phyloP scores from a whole-genome alignment of 2,113 vertebrate species.

The Lepidothrix coronata region DNA sequence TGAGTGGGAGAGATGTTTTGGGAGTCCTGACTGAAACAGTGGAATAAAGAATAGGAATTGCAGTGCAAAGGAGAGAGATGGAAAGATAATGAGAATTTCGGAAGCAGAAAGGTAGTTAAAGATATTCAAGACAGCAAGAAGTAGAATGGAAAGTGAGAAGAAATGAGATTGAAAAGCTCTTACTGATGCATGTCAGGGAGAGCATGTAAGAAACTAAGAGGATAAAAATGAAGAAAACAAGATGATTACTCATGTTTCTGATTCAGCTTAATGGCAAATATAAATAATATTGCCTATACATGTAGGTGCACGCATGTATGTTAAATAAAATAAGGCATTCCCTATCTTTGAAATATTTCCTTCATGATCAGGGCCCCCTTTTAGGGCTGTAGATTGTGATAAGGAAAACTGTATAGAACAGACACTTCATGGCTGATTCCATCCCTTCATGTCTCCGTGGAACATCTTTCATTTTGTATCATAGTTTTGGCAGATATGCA shows the following conservation, averaged over 20 bases:
- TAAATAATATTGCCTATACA: not conserved
- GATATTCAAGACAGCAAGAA: not conserved
- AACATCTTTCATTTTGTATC: not conserved
- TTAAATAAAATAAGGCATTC: not conserved
- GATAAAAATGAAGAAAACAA: not conserved
- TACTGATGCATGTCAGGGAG: not conserved
- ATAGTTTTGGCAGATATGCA: not conserved
- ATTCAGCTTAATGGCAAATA: not conserved
- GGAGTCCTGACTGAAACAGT: not conserved
- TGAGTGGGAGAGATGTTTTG: not conserved
- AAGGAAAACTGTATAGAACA: not conserved
- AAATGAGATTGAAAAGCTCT: constrained; percentile 7
- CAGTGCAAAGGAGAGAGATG: not conserved
- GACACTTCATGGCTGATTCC: not conserved
- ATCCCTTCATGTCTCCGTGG: not conserved
- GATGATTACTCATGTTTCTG: not conserved
- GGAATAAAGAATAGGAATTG: not conserved
- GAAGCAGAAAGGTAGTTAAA: not conserved
- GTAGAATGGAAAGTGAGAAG: not conserved
- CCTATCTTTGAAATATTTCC: not conserved
- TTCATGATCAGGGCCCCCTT: not conserved
- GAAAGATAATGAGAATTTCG: not conserved
- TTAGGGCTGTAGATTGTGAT: not conserved
- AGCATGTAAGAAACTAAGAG: not conserved
- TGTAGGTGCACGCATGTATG: not conserved